These are phyloP conservation scores for Daphoenositta chrysoptera DNA, from an alignment of 2,113 vertebrate genomes.

Conservation along the genomic window DNA sequence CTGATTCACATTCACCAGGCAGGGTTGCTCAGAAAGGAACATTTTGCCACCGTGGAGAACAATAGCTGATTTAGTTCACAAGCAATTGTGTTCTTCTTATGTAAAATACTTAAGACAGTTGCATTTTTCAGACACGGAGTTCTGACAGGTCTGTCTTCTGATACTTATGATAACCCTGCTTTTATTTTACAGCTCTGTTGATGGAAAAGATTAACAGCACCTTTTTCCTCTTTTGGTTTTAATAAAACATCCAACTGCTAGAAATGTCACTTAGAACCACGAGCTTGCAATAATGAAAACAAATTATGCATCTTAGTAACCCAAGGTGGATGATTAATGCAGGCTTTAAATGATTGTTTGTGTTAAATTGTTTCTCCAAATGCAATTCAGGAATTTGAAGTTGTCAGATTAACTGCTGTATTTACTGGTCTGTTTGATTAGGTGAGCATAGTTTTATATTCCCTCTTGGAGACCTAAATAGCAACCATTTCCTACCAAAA, in stretches of 20 bases:
- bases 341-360: slow-evolving; percentile 82
- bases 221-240: slow-evolving; percentile 32
- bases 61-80: not conserved
- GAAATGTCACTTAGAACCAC: slow-evolving; percentile 59
- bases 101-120: not conserved
- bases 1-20: not conserved
- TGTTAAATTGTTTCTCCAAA: slow-evolving; percentile 77
- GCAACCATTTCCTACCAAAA: slow-evolving; percentile 91
- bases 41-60: not conserved
- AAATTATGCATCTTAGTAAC: slow-evolving; percentile 78
- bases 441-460: slow-evolving; percentile 91
- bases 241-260: slow-evolving; percentile 39
- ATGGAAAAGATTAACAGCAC: not conserved
- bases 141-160: not conserved
- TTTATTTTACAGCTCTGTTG: slow-evolving; percentile 14
- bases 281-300: slow-evolving; percentile 68
- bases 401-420: slow-evolving; percentile 81
- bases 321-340: slow-evolving; percentile 71
- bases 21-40: not conserved
- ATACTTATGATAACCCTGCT: not conserved
- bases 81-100: not conserved
- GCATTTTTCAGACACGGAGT: not conserved
- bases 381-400: slow-evolving; percentile 76
- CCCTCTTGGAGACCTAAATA: slow-evolving; percentile 88
- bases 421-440: slow-evolving; percentile 85